Base-by-base conservation (phyloP, 2,888 invertebrate species). In the Amphipoea oculea region DNA sequence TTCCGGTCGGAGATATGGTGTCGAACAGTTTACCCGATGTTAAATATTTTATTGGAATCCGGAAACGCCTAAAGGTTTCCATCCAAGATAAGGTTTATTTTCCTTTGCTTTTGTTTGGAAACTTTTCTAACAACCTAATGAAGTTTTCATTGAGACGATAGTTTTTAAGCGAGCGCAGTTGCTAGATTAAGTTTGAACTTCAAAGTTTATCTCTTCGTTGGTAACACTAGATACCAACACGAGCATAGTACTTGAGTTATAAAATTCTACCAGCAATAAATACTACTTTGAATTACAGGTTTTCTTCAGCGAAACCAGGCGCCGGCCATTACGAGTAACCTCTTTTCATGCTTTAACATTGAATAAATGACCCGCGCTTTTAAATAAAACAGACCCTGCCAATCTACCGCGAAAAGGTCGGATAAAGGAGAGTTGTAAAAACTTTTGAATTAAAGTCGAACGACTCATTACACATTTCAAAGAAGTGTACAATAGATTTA, bases 21-120 rank as follows among this genome's bases (percentile, higher is more conserved):
- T 82, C 73, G 67, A 84, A 78, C 84, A 75, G 79, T 82, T 83
- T 77, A 78, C 76, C 76, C 63, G 73, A 70, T 75, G 75, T 77
- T 73, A 79, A 86, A 88, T 82, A 86, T 86, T 87, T 87, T 86
- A 86, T 86, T 76, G 76, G 69, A 67, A 72, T 75, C 75, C 70
- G 57, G 73, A 76, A 77, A 78, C 57, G 60, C 68, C 68, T 69
- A 20, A 74, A 74, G 75, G 62, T 84, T 85, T 69, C 71, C 83
- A 62, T 75, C 70, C 54, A 23, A 86, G 76, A 86, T 86, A 82
- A 82, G 63, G 85, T 60, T 73, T 63, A 66, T 85, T 73, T 85
- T 82, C 17, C 60, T 73, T 70, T 81, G 65, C 60, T 65, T 73
- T 81, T 45, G 36, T 69, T 73, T 36, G 60, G 6, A 85, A 84